A percentile compares a stretch with the other conserved stretches of the same genome.
phyloP scores from a whole-genome alignment of 2,797 vertebrate genomes.

The Borostomias antarcticus region DNA sequence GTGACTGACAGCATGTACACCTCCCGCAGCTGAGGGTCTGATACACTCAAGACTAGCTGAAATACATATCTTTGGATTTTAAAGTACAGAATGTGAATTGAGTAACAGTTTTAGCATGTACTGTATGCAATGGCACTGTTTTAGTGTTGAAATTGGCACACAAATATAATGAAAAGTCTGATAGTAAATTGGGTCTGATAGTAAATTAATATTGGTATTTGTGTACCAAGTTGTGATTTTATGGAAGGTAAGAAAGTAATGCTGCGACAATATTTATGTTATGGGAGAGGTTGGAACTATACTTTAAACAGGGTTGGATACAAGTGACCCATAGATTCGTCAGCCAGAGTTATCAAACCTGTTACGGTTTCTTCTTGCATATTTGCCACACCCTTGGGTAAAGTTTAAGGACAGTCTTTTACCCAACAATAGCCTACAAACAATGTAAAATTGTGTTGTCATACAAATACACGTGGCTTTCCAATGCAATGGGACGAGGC shows the following conservation, averaged over 20 bases:
- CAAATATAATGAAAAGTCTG: not conserved
- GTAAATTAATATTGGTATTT: no score
- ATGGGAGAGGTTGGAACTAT: not conserved
- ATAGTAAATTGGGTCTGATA: not conserved
- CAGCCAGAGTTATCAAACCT: conserved; percentile 56
- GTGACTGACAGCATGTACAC: not conserved
- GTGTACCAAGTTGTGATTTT: not conserved
- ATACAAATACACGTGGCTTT: no score
- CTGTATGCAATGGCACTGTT: not conserved
- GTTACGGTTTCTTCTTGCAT: conserved; percentile 51
- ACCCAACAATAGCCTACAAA: not conserved
- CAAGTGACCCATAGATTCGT: not conserved
- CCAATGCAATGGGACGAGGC: no score
- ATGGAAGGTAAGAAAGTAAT: not conserved
- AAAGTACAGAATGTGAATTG: not conserved
- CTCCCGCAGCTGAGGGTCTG: no score
- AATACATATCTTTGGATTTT: not conserved
- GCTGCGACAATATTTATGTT: not conserved
- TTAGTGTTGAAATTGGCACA: not conserved
- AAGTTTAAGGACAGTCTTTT: conserved; percentile 1
- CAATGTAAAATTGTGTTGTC: not conserved
- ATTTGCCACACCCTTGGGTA: conserved; percentile 50
- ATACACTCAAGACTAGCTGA: no score
- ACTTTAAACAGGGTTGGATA: not conserved
- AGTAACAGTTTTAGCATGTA: not conserved